Base-by-base conservation (phyloP, 2,113 vertebrate species). In the Austrofundulus limnaeus region DNA sequence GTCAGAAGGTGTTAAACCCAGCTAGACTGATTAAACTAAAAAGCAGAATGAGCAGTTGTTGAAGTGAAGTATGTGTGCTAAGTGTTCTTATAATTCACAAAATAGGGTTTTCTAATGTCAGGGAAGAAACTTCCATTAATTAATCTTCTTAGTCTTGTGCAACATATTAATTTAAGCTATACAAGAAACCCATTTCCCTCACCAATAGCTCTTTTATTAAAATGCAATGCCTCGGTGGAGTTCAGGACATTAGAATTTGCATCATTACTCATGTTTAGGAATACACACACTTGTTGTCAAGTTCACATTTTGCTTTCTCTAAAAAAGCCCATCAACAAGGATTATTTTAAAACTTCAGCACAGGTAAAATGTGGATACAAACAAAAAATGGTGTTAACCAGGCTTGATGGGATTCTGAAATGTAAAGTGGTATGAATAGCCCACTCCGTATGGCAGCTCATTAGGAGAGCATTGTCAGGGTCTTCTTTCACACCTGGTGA, bases 401-500 rank as follows among this genome's bases (percentile, higher is more conserved):
- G 62, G 56, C 63, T 72, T 72, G 76, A 66, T 70, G 9, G 52
- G 60, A 23, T 62, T 74, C 66, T 75, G 61, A 85, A 72, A 48
- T 66, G 51, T 61, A 70, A 74, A 86, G 84, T 78, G 85, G 82
- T 75, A 74, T 79, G 77, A 50, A 68, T 45, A 58, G 78, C 72
- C 80, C 74, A 80, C 77, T 75, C 67, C 73, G 75, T 77, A 72
- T 84, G 82, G 72, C 82, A 84, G 81, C 77, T 85, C 85, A 87
- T 90, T 87, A 87, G 42, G 62, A 81, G 68, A 69, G 75, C 80
- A 84, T 84, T 77, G 83, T 74, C 57, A 48, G 77, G 78, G 75
- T 75, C 72, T 85, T 70, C 62, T 53, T 69, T 59, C 79, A 85
- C 89, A 90, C 87, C 84, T 90, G 88, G 80, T 77, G 48, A 75